Evolutionary conservation across 2,888 invertebrate genomes (phyloP).

Genomic region (Crepidodera aurea): DNA sequence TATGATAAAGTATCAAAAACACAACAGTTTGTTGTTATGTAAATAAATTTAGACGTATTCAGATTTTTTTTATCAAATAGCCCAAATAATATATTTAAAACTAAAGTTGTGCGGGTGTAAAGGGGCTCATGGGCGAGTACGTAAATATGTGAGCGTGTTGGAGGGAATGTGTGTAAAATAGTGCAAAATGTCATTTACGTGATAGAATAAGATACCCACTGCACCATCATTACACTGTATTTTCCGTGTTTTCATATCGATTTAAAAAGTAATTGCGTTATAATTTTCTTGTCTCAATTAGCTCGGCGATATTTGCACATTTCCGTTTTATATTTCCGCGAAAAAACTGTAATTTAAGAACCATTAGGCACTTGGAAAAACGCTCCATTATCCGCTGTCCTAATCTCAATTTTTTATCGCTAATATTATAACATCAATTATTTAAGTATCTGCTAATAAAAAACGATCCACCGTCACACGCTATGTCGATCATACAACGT

Average conservation of each 20-base stretch:
- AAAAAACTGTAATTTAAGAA: conserved; percentile 12
- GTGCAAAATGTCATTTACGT: too few relatives aligned
- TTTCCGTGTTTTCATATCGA: background rate
- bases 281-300: conserved; percentile 10
- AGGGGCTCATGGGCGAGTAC: too few relatives aligned
- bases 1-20: too few relatives aligned
- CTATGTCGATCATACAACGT: conserved; percentile 1
- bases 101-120: too few relatives aligned
- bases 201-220: background rate
- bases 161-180: too few relatives aligned
- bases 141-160: too few relatives aligned
- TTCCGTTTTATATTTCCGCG: background rate
- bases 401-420: conserved; percentile 30
- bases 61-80: too few relatives aligned
- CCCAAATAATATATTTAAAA: too few relatives aligned
- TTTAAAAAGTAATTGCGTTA: background rate
- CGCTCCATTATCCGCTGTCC: conserved; percentile 7
- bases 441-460: conserved; percentile 26
- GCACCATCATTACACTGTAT: background rate
- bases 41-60: too few relatives aligned
- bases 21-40: too few relatives aligned
- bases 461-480: conserved; percentile 20
- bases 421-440: conserved; percentile 23
- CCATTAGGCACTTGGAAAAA: conserved; percentile 18
- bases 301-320: conserved; percentile 1